Base-by-base conservation (phyloP, 2,113 vertebrate species). In the Aramus guarauna region DNA sequence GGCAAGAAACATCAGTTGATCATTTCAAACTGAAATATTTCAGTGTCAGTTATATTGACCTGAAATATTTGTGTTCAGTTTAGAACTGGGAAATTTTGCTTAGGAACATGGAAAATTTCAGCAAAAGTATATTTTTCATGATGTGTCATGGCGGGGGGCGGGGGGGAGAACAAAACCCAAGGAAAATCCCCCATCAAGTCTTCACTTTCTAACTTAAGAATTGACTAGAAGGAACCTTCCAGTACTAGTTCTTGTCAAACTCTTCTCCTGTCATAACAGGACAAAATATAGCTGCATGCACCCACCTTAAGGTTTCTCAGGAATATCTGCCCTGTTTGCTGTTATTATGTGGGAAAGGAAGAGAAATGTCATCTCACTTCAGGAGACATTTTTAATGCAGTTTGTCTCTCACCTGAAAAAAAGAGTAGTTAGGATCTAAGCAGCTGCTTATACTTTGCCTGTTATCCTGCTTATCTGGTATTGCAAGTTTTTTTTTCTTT, bases 111-210 rank as follows among this genome's bases (percentile, higher is more conserved):
- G 39, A 62, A 24, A 5, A 56, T 69, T 90, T 58, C 34, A 85
- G 13, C 13, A 59, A 60, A 94, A 64, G 8, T 1, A 0, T 11
- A 9, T 53, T 76, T 86, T 89, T 56, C 30, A 13, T 22, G 16
- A 12, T n/a, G n/a, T n/a, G n/a, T n/a, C n/a, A n/a, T n/a, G n/a
- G n/a, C n/a, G n/a, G n/a, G n/a, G n/a, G n/a, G n/a, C n/a, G n/a
- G n/a, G n/a, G 18, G 10, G 11, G 8, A 1, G 1, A 0, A 4
- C 39, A 7, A 75, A 24, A 7, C 3, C 9, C 8, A 16, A 41
- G 7, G 24, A 59, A 77, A 62, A 69, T 36, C 50, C 21, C 43
- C 52, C 3, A 2, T 39, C 34, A 73, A 45, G 19, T 60, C 21
- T 62, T 43, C 24, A 39, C 5, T 52, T 83, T 58, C 30, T 55